Evolutionary conservation across 2,888 invertebrate species (phyloP).

Genomic region (Augochlorella aurata): DNA sequence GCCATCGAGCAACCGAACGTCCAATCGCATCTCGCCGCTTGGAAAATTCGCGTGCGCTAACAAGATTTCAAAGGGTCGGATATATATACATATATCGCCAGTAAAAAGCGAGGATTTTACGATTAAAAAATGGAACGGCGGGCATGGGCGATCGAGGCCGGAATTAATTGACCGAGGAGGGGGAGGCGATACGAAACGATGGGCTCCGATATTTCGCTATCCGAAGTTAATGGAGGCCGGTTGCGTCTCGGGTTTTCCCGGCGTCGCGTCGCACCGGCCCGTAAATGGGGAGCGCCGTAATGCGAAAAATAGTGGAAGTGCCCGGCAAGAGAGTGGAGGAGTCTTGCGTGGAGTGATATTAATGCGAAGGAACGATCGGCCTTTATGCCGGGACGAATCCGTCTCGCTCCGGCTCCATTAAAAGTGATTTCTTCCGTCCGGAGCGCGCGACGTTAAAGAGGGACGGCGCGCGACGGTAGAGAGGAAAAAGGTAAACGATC

Average conservation of each 20-base stretch:
- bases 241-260: conserved; percentile 51
- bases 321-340: conserved; percentile 39
- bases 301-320: conserved; percentile 63
- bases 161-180: not conserved
- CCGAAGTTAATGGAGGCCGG: conserved; percentile 58
- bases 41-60: too few relatives aligned
- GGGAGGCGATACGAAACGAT: conserved; percentile 35
- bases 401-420: conserved; percentile 61
- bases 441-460: conserved; percentile 1
- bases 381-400: conserved; percentile 51
- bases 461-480: not conserved
- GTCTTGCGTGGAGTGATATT: conserved; percentile 63
- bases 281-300: conserved; percentile 61
- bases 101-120: too few relatives aligned
- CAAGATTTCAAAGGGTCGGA: too few relatives aligned
- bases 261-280: conserved; percentile 23
- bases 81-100: too few relatives aligned
- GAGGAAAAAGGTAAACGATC: conserved; percentile 13
- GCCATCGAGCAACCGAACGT: too few relatives aligned
- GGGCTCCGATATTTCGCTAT: conserved; percentile 63
- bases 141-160: not conserved
- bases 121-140: too few relatives aligned
- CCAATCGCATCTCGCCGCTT: too few relatives aligned
- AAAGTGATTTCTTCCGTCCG: conserved; percentile 51
- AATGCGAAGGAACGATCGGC: conserved; percentile 67